phyloP scores from a whole-genome alignment of 1,140 invertebrate genomes.

The Heliconius himera region DNA sequence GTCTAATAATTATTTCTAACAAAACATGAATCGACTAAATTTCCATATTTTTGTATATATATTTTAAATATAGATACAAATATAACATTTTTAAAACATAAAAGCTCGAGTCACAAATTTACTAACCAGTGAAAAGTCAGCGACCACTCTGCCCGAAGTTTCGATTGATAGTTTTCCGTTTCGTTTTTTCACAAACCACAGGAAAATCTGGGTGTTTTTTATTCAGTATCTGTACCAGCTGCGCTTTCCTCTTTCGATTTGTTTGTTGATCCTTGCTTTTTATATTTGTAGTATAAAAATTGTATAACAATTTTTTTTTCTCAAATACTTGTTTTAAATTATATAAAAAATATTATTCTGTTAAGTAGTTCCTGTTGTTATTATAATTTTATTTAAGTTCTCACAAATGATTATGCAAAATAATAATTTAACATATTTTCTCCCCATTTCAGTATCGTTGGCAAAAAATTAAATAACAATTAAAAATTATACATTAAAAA shows the following conservation, averaged over 20 bases:
- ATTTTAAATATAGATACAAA: neutral
- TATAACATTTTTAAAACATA: slow-evolving; percentile 17
- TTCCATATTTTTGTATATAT: neutral
- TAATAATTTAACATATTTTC: too few relatives aligned
- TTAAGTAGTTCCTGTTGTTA: too few relatives aligned
- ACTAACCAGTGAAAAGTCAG: slow-evolving; percentile 44
- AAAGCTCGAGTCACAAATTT: slow-evolving; percentile 20
- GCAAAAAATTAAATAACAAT: too few relatives aligned
- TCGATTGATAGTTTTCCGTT: slow-evolving; percentile 49
- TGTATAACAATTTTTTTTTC: neutral
- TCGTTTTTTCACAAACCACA: slow-evolving; percentile 49
- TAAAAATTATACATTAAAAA: too few relatives aligned
- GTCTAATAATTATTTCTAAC: too few relatives aligned
- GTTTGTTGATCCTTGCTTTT: slow-evolving; percentile 6
- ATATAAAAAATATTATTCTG: neutral
- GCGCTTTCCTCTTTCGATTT: slow-evolving; percentile 26
- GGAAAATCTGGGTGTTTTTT: slow-evolving; percentile 50
- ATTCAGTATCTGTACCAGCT: slow-evolving; percentile 36
- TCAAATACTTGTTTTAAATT: neutral
- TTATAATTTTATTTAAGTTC: too few relatives aligned
- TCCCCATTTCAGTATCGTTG: too few relatives aligned
- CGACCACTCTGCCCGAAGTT: slow-evolving; percentile 35
- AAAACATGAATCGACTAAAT: neutral
- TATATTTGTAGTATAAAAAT: slow-evolving; percentile 5
- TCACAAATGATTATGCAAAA: too few relatives aligned